Evolutionary conservation across 2,113 vertebrate species (phyloP), one percentile per base, ranked within the genome.

Genomic region (Pterocles gutturalis): DNA sequence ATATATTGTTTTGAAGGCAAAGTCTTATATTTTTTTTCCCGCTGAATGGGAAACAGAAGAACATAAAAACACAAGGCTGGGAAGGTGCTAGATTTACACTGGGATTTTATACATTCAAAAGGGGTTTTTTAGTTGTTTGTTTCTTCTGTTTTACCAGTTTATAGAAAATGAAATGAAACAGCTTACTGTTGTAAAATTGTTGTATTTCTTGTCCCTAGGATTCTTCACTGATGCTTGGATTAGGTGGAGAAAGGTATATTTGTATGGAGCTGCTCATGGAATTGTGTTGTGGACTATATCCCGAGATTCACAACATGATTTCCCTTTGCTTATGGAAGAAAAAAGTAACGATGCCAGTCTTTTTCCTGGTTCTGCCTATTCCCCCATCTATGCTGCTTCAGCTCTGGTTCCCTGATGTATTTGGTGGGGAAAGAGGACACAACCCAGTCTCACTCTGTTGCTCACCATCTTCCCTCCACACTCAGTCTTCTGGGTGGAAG

Each of bases 331-430:
- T 75, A 60, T 25, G 26, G 8, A 84, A 45, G 17, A 22, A 45
- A 43, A 43, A 76, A 14, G 4, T 4, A 38, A 38, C 3, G 0
- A 15, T 58, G 20, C 13, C 33, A 13, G 16, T 36, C 7, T 54
- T 81, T 31, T 73, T 71, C 25, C 10, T 83, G 18, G 20, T 65
- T 78, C 72, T 65, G 14, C 17, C 33, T 55, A 17, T 5, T 85
- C 4, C 10, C 36, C 20, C 1, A 15, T 43, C 17, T 33, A 9
- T 75, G 31, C 53, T 79, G 14, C 14, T 58, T 79, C 17, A 51
- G 38, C 38, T 84, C 3, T 3, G 6, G 22, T 73, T 61, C 41
- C 28, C 22, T 33, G 16, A 5, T 0, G 0, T 36, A 3, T 58
- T 34, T 61, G 20, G 26, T 33, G 16, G 19, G 13, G 9, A 57